These are phyloP conservation scores for Varanus salvator DNA, from an alignment of 2,113 vertebrate species.

Conservation along the genomic window DNA sequence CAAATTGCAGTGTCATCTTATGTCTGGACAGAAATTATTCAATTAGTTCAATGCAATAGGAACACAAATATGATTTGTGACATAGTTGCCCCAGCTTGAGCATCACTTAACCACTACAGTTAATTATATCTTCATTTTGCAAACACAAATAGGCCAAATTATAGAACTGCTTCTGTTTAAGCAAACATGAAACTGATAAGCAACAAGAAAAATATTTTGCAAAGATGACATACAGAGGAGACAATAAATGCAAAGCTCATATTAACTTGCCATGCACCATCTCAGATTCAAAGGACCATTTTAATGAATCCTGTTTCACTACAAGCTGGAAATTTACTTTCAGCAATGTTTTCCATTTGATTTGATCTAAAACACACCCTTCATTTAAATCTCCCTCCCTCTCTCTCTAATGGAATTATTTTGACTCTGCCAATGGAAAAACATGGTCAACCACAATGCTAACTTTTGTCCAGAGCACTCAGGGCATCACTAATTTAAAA, in stretches of 20 bases:
- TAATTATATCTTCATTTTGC: neutral
- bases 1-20: neutral
- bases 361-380: no score
- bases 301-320: neutral
- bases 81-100: neutral
- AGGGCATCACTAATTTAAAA: neutral
- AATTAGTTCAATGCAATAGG: constrained; percentile 1
- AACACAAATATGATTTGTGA: neutral
- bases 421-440: neutral
- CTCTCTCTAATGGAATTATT: neutral
- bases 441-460: neutral
- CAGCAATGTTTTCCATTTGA: neutral
- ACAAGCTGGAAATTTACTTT: neutral
- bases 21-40: neutral
- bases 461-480: neutral
- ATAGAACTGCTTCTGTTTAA: neutral
- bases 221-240: neutral
- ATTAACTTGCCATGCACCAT: neutral
- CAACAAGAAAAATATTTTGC: neutral
- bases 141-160: neutral
- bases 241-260: constrained; percentile 16
- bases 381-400: no score
- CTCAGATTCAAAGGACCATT: constrained; percentile 12
- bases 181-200: constrained; percentile 1
- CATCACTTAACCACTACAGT: neutral